These are phyloP conservation scores for Tachina grossa DNA, from an alignment of 2,888 invertebrate genomes.

Conservation along the genomic window DNA sequence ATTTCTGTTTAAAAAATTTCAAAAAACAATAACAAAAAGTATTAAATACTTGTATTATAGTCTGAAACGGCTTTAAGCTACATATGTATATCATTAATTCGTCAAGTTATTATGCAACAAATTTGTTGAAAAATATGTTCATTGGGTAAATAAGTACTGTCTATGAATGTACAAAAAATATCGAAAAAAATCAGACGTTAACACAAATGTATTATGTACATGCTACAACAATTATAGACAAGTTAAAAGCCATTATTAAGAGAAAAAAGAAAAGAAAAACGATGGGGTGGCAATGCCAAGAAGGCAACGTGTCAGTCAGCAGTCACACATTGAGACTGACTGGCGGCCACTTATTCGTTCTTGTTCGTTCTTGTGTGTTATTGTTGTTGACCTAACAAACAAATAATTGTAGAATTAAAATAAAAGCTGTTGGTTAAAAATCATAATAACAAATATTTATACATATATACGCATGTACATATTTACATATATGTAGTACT, in stretches of 20 bases:
- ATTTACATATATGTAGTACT: not conserved
- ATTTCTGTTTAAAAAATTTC: too few species aligned
- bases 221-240: constrained; percentile 64
- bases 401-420: constrained; percentile 55
- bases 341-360: constrained; percentile 60
- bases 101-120: too few species aligned
- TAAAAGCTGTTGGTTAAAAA: constrained; percentile 23
- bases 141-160: not conserved
- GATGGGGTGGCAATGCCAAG: constrained; percentile 63
- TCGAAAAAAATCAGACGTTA: constrained; percentile 39
- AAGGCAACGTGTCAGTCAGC: constrained; percentile 63
- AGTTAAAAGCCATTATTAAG: constrained; percentile 64
- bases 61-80: too few species aligned
- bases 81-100: too few species aligned
- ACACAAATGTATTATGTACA: constrained; percentile 25
- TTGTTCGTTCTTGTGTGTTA: constrained; percentile 8
- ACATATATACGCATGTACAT: too few species aligned
- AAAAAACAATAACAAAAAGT: too few species aligned
- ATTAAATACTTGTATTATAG: too few species aligned
- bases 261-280: constrained; percentile 24
- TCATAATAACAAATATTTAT: constrained; percentile 25
- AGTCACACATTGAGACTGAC: constrained; percentile 59
- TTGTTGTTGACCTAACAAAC: constrained; percentile 61
- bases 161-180: constrained; percentile 32
- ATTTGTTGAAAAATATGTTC: too few species aligned